phyloP scores from a whole-genome alignment of 2,888 invertebrate genomes.

The Synergus umbraculus region DNA sequence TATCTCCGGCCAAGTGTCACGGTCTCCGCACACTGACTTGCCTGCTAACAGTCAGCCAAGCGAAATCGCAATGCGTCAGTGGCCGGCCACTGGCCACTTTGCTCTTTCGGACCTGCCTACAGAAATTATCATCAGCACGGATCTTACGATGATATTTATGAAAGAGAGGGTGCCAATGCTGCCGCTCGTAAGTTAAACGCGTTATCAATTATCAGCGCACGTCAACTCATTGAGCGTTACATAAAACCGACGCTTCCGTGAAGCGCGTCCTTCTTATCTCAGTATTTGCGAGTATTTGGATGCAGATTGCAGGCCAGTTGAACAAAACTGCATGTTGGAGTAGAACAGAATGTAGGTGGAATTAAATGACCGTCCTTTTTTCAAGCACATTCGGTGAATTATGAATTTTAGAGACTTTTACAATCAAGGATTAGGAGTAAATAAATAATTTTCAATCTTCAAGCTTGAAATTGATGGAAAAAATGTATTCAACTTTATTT shows the following conservation, averaged over 20 bases:
- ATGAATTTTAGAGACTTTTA: neutral
- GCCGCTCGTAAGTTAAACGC: constrained; percentile 45
- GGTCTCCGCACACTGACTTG: constrained; percentile 55
- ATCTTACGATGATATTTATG: constrained; percentile 62
- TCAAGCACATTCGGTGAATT: neutral
- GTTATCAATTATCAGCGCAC: constrained; percentile 47
- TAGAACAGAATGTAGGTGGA: constrained; percentile 16
- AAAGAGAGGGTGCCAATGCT: constrained; percentile 44
- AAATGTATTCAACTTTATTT: too few relatives aligned
- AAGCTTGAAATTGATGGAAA: too few relatives aligned
- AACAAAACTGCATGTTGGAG: constrained; percentile 1
- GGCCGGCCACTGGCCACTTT: constrained; percentile 30
- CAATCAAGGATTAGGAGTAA: too few relatives aligned
- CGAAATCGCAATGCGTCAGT: constrained; percentile 11
- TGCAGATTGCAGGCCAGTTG: neutral
- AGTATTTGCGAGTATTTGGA: neutral
- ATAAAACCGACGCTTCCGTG: constrained; percentile 49
- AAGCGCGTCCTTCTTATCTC: neutral
- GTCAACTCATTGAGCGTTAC: constrained; percentile 56
- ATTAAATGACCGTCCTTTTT: constrained; percentile 8
- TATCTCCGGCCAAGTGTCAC: constrained; percentile 67
- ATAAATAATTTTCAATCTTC: too few relatives aligned
- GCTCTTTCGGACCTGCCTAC: constrained; percentile 39
- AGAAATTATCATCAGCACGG: constrained; percentile 62
- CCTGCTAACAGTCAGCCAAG: constrained; percentile 42